Evolutionary conservation across 2,888 invertebrate genomes (phyloP), one percentile per base, ranked within the genome.

Genomic region (Monopis laevigella): DNA sequence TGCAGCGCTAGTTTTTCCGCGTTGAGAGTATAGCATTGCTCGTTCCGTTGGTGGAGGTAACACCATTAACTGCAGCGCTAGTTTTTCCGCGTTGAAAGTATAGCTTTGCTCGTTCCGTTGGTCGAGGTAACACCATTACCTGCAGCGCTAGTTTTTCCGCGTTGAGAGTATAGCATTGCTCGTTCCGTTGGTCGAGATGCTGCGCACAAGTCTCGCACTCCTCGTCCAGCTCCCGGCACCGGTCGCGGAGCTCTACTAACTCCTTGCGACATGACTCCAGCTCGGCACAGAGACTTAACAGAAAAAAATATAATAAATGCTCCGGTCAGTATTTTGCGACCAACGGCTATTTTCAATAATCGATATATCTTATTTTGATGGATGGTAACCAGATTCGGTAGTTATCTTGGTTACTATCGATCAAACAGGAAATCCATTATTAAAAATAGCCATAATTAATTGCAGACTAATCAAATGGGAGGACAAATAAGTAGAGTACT

Each of bases 201-300:
- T 66, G 56, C 0, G 68, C 63, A 47, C 73, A 82, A 0, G 55
- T 73, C 32, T 84, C 82, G 46, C 82, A 74, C 48, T 84, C 84
- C 1, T 74, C 70, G 26, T 71, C 72, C 24, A 81, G 43, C 21
- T 84, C 83, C 10, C 58, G 58, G 49, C 74, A 78, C 38, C 59
- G 65, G 24, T 68, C 62, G 36, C 55, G 63, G 3, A 83, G 51
- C 2, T 72, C 65, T 21, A 71, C 65, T 2, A 75, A 44, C 46
- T 80, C 78, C 5, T 16, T 13, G 8, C 12, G 7, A 21, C 24
- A 21, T 8, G 24, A 21, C 24, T 21, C 24, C 24, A 21, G 24
- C 24, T 5, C 5, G 24, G 6, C n/a, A n/a, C n/a, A n/a, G n/a
- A n/a, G n/a, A n/a, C n/a, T n/a, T n/a, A n/a, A n/a, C n/a, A n/a